Conservation (phyloP, 2,888 invertebrate species). For the Eupeodes luniger region DNA sequence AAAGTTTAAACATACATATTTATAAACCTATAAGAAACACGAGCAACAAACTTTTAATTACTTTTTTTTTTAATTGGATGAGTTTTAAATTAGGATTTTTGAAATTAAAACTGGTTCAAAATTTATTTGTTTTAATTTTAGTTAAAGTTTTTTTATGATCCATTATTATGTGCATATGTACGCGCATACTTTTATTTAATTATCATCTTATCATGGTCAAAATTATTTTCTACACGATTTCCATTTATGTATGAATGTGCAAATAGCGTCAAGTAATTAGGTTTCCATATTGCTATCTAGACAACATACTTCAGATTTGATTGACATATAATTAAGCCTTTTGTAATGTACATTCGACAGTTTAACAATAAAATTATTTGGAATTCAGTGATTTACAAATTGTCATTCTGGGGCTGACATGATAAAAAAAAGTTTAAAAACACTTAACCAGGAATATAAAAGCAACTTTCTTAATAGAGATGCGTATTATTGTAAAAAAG, state of each 20-base stretch:
- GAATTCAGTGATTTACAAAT: too few species aligned
- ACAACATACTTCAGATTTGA: neutral
- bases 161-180: neutral
- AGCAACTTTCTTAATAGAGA: too few species aligned
- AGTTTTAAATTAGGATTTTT: neutral
- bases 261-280: neutral
- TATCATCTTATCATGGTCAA: conserved; percentile 4
- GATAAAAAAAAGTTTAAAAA: too few species aligned
- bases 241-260: neutral
- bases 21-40: neutral
- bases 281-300: neutral
- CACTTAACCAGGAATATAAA: too few species aligned
- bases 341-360: too few species aligned
- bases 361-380: too few species aligned
- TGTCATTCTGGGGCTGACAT: too few species aligned
- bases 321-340: too few species aligned
- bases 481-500: too few species aligned
- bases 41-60: neutral
- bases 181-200: neutral
- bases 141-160: neutral
- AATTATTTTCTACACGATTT: neutral
- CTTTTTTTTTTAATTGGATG: conserved; percentile 14
- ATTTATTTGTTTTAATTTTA: neutral
- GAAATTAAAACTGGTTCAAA: conserved; percentile 7
- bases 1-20: neutral